Base-by-base conservation (phyloP, 2,888 invertebrate species). In the Yponomeuta cagnagella region DNA sequence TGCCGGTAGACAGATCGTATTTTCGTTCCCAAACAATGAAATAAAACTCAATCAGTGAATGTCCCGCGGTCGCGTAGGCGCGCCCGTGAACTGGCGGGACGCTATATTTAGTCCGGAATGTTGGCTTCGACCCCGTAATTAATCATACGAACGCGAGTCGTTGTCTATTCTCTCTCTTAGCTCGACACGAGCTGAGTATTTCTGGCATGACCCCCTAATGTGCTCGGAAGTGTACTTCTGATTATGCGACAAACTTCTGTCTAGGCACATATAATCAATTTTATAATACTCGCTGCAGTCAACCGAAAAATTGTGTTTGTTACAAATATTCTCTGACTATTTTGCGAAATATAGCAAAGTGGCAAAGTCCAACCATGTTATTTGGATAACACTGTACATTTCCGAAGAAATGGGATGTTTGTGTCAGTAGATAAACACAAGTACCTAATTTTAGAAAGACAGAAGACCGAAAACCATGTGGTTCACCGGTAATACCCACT, bases 81-180 rank as follows among this genome's bases (percentile, higher is more conserved):
- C 79, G 84, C 82, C 84, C 80, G 84, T 87, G 86, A 87, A 84
- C 81, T 78, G 79, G 77, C 75, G 77, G 78, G 78, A 77, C 74
- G 76, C 85, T 88, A 87, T 87, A 85, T 88, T 86, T 87, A 83
- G 79, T 79, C 78, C 73, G 82, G 88, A 88, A 88, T 88, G 85
- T 87, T 86, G 87, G 85, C 87, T 86, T 80, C 78, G 74, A 80
- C 80, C 72, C 78, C 77, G 78, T 84, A 85, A 88, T 88, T 87
- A 87, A 84, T 86, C 82, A 82, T 78, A 75, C 76, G 82, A 43
- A 43, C 43, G 43, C 43, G 43, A 43, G 43, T 8, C 48, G 63
- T 67, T 58, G 67, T 73, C 71, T 64, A 48, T 15, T 66, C 65
- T 31, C 30, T 31, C 65, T 58, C 5, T 58, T 58, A 12, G 15